Base-by-base conservation (phyloP, 64 coral and sea anemone genomes). In the Pocillopora damicornis region DNA sequence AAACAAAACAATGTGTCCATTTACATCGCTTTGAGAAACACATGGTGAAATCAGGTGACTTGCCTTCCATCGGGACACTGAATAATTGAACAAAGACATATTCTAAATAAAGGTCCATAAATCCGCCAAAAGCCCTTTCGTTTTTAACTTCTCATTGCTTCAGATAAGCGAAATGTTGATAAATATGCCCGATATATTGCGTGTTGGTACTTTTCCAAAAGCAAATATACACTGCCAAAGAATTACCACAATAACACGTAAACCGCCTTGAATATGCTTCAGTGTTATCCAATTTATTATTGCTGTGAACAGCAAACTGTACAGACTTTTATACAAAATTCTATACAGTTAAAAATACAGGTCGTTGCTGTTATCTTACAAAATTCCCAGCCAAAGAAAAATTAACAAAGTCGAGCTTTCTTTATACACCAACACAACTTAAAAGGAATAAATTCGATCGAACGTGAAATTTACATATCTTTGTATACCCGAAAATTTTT, bases 301-400 rank as follows among this genome's bases (percentile, higher is more conserved):
- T 81, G 87, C 87, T 61, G 72, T 88, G 73, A 68, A 77, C 90
- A 89, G 84, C 74, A 83, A 92, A 91, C 94, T 93, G 91, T 97
- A 97, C 94, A 97, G 87, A 92, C 89, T 93, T 91, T 51, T 51
- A 51, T 82, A 76, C 90, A 90, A 97, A 97, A 97, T 93, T 93
- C 94, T 97, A 97, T 97, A 97, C 94, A 97, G 88, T 93, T 97
- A 93, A 97, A 92, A 97, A 97, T 93, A 97, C 94, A 97, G 87
- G 81, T 85, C 63, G 57, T 84, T 69, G 81, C 81, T 86, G 75
- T 96, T 97, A 93, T 90, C 58, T 97, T 97, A 93, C 94, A 97
- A 97, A 97, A 88, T 76, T 90, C 61, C 90, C 89, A 36, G 81
- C 34, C 64, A 20, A 72, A 85, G 11, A 65, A 72, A 72, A 85